Evolutionary conservation across 2,113 vertebrate genomes (phyloP), one percentile per base, ranked within the genome.

Genomic region (Microcebus lehilahytsara): DNA sequence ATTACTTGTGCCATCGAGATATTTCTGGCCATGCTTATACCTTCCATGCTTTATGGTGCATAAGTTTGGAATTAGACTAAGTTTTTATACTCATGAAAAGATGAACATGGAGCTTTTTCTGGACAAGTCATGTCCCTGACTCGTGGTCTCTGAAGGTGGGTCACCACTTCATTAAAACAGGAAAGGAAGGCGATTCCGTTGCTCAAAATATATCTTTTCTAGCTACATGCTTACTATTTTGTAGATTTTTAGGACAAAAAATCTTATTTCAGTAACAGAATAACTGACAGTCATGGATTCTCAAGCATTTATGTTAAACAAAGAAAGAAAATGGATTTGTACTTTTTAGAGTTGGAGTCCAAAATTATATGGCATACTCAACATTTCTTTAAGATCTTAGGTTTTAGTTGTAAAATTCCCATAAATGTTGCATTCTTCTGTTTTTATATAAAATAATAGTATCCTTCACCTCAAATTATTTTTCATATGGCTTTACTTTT

Each of bases 321-420:
- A 79, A 85, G 71, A 75, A 85, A 23, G 46, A 72, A 75, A 89
- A 96, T 51, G 32, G 91, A 66, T 19, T n/a, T 19, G 32, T 66
- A 12, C 10, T 22, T 3, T 80, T 86, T 87, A 62, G 53, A 75
- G 22, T 27, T 64, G 30, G n/a, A 89, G 49, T 78, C 32, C 46
- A 72, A 74, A 77, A 74, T 37, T 81, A 27, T 30, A 32, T n/a
- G 60, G 42, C 40, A 60, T n/a, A 86, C 12, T 85, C 51, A 62
- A 77, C 32, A 92, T 89, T 88, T 56, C 77, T 81, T 66, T 92
- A 80, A 42, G 27, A 77, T 46, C 67, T 74, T 85, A 66, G 37
- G 53, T 58, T 75, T 89, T 92, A 67, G 30, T 83, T 91, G 96
- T 85, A 25, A 89, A 93, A 34, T 56, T 80, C 51, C n/a, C 25